Percentiles rank a stretch among this genome's conserved stretches.
These are phyloP conservation scores for Hylia prasina DNA, from an alignment of 2,113 vertebrate genomes.

Conservation along the genomic window DNA sequence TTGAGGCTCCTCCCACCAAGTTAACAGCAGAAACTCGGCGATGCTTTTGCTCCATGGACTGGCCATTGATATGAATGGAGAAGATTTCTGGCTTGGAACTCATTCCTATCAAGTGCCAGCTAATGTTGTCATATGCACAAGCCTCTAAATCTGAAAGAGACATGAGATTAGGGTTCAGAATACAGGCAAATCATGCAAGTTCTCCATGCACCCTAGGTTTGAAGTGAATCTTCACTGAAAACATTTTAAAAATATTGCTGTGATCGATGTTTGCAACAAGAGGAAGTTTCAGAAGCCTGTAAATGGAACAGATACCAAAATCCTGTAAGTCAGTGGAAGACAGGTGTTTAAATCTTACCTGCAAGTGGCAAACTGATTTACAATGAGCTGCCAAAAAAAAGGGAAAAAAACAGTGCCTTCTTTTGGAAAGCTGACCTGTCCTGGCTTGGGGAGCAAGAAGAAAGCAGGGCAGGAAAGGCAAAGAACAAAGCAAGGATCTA, in stretches of 20 bases:
- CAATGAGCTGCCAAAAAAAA: background rate
- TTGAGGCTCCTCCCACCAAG: slow-evolving; percentile 81
- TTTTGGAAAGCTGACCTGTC: background rate
- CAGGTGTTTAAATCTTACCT: background rate
- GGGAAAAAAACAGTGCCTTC: background rate
- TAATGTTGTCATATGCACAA: slow-evolving; percentile 80
- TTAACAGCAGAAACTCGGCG: slow-evolving; percentile 82
- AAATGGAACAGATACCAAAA: background rate
- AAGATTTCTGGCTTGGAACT: slow-evolving; percentile 90
- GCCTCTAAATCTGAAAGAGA: slow-evolving; percentile 77
- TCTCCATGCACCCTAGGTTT: background rate
- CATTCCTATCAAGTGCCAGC: slow-evolving; percentile 90
- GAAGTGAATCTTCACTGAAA: background rate
- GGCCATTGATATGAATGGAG: slow-evolving; percentile 91
- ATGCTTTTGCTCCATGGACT: slow-evolving; percentile 80
- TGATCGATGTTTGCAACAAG: background rate
- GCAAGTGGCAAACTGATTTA: background rate
- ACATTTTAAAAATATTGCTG: background rate
- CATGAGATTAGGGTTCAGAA: background rate
- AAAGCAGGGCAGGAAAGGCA: background rate
- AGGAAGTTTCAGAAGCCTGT: background rate
- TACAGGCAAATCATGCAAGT: background rate
- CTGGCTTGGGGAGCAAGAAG: background rate
- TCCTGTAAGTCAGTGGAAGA: background rate
- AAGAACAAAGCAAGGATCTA: background rate